Percentiles rank a stretch among this genome's conserved stretches.
Evolutionary conservation across 2,113 vertebrate species (phyloP).

Genomic region (Oncorhynchus mykiss): DNA sequence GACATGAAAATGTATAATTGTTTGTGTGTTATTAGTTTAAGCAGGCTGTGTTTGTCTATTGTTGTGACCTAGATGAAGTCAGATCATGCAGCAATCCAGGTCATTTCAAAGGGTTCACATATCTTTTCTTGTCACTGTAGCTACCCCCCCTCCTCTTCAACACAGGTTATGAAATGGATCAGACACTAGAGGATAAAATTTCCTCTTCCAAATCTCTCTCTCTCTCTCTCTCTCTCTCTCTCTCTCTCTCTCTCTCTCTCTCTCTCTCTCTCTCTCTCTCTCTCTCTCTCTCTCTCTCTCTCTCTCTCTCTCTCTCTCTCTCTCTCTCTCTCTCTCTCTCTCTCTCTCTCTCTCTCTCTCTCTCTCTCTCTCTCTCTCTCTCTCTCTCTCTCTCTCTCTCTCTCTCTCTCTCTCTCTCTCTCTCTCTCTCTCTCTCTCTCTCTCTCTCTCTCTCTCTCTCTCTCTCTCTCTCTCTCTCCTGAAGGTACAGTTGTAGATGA

Average conservation of each 20-base stretch:
- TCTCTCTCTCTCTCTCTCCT: background rate
- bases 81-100: no score
- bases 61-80: no score
- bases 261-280: background rate
- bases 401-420: background rate
- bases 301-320: background rate
- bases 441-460: background rate
- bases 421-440: background rate
- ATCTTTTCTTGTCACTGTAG: no score
- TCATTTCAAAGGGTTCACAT: no score
- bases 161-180: background rate
- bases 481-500: slow-evolving; percentile 13
- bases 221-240: background rate
- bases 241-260: background rate
- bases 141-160: background rate
- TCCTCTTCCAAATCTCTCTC: background rate
- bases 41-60: no score
- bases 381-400: background rate
- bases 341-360: background rate
- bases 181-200: background rate
- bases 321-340: background rate
- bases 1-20: no score
- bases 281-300: background rate
- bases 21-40: no score
- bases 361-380: background rate